phyloP scores from a whole-genome alignment of 2,888 invertebrate genomes.

The Parnassius smintheus region DNA sequence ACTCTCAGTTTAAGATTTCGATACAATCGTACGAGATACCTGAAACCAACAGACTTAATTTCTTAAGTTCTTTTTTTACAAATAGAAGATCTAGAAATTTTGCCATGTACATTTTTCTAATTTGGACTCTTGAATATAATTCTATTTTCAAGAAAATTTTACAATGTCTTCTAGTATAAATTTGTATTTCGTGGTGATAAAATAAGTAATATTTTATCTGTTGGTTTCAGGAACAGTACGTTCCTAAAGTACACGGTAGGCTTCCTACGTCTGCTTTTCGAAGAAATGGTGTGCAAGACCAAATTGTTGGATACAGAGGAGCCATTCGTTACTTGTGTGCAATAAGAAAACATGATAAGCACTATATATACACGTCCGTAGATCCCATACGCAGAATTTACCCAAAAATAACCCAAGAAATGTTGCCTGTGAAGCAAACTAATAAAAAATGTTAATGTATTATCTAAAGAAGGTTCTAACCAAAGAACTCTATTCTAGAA shows the following conservation, averaged over 20 bases:
- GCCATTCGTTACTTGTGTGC: slow-evolving; percentile 62
- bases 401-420: slow-evolving; percentile 60
- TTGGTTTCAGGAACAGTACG: slow-evolving; percentile 77
- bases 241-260: slow-evolving; percentile 67
- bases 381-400: slow-evolving; percentile 55
- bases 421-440: slow-evolving; percentile 51
- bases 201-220: slow-evolving; percentile 27
- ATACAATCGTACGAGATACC: too few relatives aligned
- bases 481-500: too few relatives aligned
- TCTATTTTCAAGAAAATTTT: too few relatives aligned
- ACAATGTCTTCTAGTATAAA: too few relatives aligned
- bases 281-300: slow-evolving; percentile 71
- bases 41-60: too few relatives aligned
- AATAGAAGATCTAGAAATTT: too few relatives aligned
- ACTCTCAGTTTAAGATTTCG: too few relatives aligned
- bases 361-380: slow-evolving; percentile 53
- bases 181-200: too few relatives aligned
- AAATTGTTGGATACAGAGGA: slow-evolving; percentile 68
- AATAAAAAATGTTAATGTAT: slow-evolving; percentile 41
- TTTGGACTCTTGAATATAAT: too few relatives aligned
- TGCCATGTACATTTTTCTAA: too few relatives aligned
- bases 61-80: too few relatives aligned
- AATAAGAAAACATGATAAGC: slow-evolving; percentile 34
- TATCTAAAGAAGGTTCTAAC: too few relatives aligned
- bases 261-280: slow-evolving; percentile 63